phyloP scores from a whole-genome alignment of 2,888 invertebrate species.

The Lasiommata megera region DNA sequence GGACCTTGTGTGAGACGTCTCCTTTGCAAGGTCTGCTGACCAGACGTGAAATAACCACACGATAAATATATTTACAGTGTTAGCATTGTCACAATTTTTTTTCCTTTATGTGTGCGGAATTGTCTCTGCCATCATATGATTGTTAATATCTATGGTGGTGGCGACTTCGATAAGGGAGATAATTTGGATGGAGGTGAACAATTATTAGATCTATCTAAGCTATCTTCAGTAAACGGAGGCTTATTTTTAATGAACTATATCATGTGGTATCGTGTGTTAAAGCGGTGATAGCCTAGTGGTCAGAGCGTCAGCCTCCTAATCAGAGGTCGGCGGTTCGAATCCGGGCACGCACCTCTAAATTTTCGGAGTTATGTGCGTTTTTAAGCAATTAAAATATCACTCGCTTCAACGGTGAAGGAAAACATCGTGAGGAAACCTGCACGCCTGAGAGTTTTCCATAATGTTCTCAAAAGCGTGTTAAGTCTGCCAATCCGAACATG shows the following conservation, averaged over 20 bases:
- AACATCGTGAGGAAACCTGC: too few species aligned
- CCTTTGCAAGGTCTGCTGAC: slow-evolving; percentile 17
- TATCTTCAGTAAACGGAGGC: neutral
- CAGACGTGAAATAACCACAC: slow-evolving; percentile 14
- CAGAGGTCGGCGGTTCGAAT: too few species aligned
- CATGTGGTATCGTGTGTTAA: too few species aligned
- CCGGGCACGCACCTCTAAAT: too few species aligned
- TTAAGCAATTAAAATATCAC: too few species aligned
- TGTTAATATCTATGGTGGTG: slow-evolving; percentile 58
- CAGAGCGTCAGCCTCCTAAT: too few species aligned
- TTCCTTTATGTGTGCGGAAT: slow-evolving; percentile 43
- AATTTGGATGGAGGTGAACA: slow-evolving; percentile 22
- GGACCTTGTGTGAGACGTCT: neutral
- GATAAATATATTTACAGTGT: slow-evolving; percentile 6
- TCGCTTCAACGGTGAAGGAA: too few species aligned
- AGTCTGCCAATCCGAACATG: too few species aligned
- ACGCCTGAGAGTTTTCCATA: too few species aligned
- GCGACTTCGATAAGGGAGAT: slow-evolving; percentile 18
- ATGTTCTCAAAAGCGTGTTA: too few species aligned
- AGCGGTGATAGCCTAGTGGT: too few species aligned
- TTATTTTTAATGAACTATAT: neutral
- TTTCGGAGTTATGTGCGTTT: too few species aligned
- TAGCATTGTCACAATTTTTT: slow-evolving; percentile 8
- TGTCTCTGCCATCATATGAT: slow-evolving; percentile 56
- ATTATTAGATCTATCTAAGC: neutral